These are phyloP conservation scores for Esox lucius DNA, from an alignment of 2,797 vertebrate genomes.

Conservation along the genomic window DNA sequence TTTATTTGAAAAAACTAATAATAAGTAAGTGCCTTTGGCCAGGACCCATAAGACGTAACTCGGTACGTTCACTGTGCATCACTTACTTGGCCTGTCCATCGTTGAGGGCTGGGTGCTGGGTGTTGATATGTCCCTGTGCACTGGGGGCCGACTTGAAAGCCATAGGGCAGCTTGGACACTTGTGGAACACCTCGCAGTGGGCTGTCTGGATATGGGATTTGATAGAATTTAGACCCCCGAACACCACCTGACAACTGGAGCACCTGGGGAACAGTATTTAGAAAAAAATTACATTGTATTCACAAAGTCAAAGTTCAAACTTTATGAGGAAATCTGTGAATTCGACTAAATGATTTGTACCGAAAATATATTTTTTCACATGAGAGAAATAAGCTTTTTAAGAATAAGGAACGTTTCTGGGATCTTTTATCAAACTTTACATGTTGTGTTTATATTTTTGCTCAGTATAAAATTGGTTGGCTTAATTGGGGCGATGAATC, in stretches of 20 bases:
- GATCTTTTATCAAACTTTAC: too few relatives aligned
- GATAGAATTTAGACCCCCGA: conserved; percentile 91
- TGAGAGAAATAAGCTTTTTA: too few relatives aligned
- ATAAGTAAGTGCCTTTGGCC: background rate
- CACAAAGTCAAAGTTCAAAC: too few relatives aligned
- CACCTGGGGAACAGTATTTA: conserved; percentile 77
- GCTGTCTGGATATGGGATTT: conserved; percentile 95
- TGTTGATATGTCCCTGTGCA: conserved; percentile 85
- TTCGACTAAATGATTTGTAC: too few relatives aligned
- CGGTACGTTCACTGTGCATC: background rate
- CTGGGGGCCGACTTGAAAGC: conserved; percentile 94
- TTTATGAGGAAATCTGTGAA: too few relatives aligned
- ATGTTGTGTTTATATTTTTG: too few relatives aligned
- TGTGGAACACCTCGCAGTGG: conserved; percentile 96
- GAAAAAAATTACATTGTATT: conserved; percentile 50
- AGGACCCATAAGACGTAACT: background rate
- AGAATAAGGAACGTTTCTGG: too few relatives aligned
- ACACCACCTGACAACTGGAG: conserved; percentile 92
- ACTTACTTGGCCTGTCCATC: conserved; percentile 84
- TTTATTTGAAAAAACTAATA: background rate
- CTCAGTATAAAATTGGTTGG: too few relatives aligned
- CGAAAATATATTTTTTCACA: too few relatives aligned
- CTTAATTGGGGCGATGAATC: too few relatives aligned
- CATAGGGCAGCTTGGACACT: conserved; percentile 97
- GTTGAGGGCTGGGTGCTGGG: conserved; percentile 86